Conservation (phyloP, 2,113 vertebrate species). For the Oxyruncus cristatus region DNA sequence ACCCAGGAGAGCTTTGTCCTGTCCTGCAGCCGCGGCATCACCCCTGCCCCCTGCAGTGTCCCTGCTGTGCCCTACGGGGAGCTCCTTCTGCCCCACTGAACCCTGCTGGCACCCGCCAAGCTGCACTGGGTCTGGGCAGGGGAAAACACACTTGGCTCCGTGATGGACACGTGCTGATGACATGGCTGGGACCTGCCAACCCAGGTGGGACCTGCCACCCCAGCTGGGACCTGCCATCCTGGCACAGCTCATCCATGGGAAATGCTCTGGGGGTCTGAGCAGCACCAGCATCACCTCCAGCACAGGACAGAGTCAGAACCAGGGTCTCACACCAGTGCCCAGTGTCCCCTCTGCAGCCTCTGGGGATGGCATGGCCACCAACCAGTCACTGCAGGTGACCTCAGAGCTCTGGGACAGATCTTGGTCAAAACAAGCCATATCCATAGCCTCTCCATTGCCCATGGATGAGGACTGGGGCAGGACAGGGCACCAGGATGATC, state of each 20-base stretch:
- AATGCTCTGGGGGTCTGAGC: neutral
- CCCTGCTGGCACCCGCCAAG: neutral
- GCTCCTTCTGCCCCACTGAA: rapidly evolving
- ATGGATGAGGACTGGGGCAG: neutral
- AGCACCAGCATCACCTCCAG: neutral
- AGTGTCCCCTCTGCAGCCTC: neutral
- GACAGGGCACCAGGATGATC: neutral
- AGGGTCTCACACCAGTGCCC: neutral
- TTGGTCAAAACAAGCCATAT: neutral
- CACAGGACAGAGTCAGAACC: neutral
- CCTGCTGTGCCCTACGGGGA: neutral
- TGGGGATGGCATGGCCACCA: neutral
- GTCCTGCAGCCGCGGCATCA: neutral
- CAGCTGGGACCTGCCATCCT: neutral
- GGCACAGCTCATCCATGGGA: neutral
- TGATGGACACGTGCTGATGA: rapidly evolving
- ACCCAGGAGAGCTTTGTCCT: neutral
- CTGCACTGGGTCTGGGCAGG: neutral
- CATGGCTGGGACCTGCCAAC: neutral
- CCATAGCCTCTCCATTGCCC: neutral
- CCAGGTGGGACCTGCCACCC: neutral
- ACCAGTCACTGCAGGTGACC: neutral
- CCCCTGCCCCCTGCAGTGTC: neutral
- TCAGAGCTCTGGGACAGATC: neutral
- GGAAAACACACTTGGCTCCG: neutral